These are phyloP conservation scores for Alcis repandata DNA, from an alignment of 2,888 invertebrate species.

Conservation along the genomic window DNA sequence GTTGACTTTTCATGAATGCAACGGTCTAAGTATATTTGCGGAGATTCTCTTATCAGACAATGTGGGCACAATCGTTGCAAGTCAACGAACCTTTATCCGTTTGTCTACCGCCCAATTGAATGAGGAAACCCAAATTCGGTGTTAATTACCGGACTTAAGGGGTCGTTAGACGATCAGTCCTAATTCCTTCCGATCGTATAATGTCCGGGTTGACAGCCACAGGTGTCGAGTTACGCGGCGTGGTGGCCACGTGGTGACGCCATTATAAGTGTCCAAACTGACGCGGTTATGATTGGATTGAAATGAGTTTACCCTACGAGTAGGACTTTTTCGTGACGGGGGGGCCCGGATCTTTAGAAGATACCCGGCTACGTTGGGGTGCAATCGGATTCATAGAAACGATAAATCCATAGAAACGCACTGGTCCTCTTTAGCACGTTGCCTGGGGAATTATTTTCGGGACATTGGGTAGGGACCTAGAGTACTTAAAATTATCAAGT, in stretches of 20 bases:
- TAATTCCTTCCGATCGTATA: conserved; percentile 47
- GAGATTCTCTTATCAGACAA: conserved; percentile 13
- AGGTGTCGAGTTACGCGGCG: conserved; percentile 37
- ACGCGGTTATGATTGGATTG: conserved; percentile 12
- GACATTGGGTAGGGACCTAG: too few species aligned
- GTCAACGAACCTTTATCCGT: conserved; percentile 26
- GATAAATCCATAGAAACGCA: too few species aligned
- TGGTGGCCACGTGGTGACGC: conserved; percentile 23
- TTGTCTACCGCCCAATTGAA: conserved; percentile 12
- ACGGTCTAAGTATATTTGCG: background rate
- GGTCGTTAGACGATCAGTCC: conserved; percentile 45
- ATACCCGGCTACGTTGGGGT: too few species aligned
- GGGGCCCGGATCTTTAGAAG: too few species aligned
- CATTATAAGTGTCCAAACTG: conserved; percentile 1
- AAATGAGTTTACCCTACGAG: background rate
- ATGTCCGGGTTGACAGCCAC: conserved; percentile 36
- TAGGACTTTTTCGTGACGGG: too few species aligned
- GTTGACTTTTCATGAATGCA: background rate
- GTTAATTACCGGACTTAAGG: conserved; percentile 51
- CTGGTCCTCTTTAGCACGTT: too few species aligned
- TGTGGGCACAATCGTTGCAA: background rate
- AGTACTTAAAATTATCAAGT: too few species aligned
- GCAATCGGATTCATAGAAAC: too few species aligned
- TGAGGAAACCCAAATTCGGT: conserved; percentile 47
- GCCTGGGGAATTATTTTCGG: too few species aligned